Percentiles rank a stretch among this genome's conserved stretches.
These are phyloP conservation scores for Lutraria lutraria DNA, from an alignment of 2,888 invertebrate genomes.

Conservation along the genomic window DNA sequence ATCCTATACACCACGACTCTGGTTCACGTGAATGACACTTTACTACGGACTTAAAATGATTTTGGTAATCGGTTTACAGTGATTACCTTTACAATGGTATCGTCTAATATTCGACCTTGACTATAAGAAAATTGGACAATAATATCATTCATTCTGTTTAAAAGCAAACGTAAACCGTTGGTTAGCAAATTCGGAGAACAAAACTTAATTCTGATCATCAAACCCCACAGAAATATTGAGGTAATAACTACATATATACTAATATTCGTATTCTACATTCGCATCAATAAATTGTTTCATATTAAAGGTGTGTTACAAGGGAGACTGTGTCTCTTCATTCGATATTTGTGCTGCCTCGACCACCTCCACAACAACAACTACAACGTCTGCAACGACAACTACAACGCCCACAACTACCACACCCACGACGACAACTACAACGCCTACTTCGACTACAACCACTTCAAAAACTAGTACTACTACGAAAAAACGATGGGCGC, in stretches of 20 bases:
- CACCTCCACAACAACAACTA: neutral
- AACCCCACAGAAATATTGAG: neutral
- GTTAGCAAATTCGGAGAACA: neutral
- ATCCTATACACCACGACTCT: no score
- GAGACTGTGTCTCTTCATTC: conserved; percentile 13
- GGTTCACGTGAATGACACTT: no score
- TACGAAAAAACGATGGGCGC: neutral
- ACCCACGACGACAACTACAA: no score
- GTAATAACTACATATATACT: neutral
- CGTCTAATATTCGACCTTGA: no score
- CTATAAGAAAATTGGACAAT: no score
- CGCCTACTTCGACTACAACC: no score
- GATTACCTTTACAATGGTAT: no score
- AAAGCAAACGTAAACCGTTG: neutral
- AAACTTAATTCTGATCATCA: neutral
- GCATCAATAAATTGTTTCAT: neutral
- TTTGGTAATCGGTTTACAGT: no score
- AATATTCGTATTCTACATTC: neutral
- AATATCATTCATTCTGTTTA: neutral
- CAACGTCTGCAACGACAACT: no score
- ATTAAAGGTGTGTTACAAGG: conserved; percentile 29
- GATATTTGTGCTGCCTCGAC: neutral
- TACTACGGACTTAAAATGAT: no score
- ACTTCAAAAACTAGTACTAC: neutral
- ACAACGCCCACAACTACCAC: no score